Evolutionary conservation across 1,140 invertebrate genomes (phyloP), one percentile per base, ranked within the genome.

Genomic region (Drosophila tani): DNA sequence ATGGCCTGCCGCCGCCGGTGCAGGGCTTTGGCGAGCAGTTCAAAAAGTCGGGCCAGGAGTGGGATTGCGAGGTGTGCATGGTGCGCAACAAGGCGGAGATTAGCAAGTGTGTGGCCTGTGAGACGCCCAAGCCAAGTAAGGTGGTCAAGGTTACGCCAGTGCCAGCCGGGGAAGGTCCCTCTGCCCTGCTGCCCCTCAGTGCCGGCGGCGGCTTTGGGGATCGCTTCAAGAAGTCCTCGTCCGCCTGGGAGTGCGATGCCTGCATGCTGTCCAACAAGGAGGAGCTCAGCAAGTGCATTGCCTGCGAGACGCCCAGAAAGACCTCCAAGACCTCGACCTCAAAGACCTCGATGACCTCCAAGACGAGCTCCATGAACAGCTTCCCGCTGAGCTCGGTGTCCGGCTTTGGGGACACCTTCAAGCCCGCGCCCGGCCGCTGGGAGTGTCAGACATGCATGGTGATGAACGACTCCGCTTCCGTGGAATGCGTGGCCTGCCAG

Each of bases 11-110:
- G 9, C 9, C 19, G 11, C 47, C 66, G 9, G 6, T 15, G 11
- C 51, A 43, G 21, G 29, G 69, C 21, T 94, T 95, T 78, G 94
- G 94, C 6, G 84, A 93, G 35, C 85, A 94, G 58, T 95, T 95
- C 71, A 95, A 94, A 74, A 88, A 87, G 24, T 68, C 93, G 17
- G 71, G 93, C 12, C 80, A 93, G 75, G 93, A 93, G 58, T 96
- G 96, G 96, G 94, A 96, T 76, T 96, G 96, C 91, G 91, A 94
- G n/a, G 93, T 92, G 46, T 97, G 96, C 82, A 94, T 95, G 91
- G 90, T 96, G 7, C 92, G 93, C 56, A 96, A 96, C 90, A 94
- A 94, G 24, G 82, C 81, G 7, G 92, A 94, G 45, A 93, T 84
- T 27, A 77, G 76, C 5, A 95, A 93, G 73, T 97, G 96, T 93